Base-by-base conservation (phyloP, 1,140 invertebrate genomes). In the Anastatus disparis region DNA sequence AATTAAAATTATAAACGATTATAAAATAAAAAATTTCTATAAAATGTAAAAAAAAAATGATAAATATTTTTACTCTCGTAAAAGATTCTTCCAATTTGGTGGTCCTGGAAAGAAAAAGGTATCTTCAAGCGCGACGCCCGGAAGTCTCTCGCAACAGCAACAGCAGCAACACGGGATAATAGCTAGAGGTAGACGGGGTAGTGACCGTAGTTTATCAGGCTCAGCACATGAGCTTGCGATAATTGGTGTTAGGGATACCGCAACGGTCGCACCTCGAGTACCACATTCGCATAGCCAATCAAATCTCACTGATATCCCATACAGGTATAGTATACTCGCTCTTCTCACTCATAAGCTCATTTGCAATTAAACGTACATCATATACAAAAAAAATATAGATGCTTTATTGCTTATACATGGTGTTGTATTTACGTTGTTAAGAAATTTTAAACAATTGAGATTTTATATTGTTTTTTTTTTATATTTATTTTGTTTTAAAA, bases 11-110 rank as follows among this genome's bases (percentile, higher is more conserved):
- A n/a, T n/a, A n/a, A n/a, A n/a, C n/a, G n/a, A n/a, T n/a, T n/a
- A n/a, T n/a, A n/a, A n/a, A n/a, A n/a, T n/a, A n/a, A n/a, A n/a
- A n/a, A n/a, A n/a, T n/a, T n/a, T n/a, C n/a, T n/a, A n/a, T n/a
- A n/a, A n/a, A n/a, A n/a, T n/a, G n/a, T n/a, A n/a, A n/a, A n/a
- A n/a, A n/a, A n/a, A n/a, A n/a, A n/a, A n/a, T n/a, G n/a, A n/a
- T n/a, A n/a, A n/a, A n/a, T n/a, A n/a, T n/a, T n/a, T 15, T 15
- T 44, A 12, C 42, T 12, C n/a, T n/a, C 10, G n/a, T 20, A 48
- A 38, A 69, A 96, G 93, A 77, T 97, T 97, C 84, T 97, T 97
- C 84, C 92, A 90, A 74, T 97, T 97, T 84, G 93, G 93, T 29
- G 93, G 92, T 20, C 93, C 91, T 73, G 90, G 91, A 13, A 95